Evolutionary conservation across 2,113 vertebrate genomes (phyloP), one percentile per base, ranked within the genome.

Genomic region (Pangasianodon gigas): DNA sequence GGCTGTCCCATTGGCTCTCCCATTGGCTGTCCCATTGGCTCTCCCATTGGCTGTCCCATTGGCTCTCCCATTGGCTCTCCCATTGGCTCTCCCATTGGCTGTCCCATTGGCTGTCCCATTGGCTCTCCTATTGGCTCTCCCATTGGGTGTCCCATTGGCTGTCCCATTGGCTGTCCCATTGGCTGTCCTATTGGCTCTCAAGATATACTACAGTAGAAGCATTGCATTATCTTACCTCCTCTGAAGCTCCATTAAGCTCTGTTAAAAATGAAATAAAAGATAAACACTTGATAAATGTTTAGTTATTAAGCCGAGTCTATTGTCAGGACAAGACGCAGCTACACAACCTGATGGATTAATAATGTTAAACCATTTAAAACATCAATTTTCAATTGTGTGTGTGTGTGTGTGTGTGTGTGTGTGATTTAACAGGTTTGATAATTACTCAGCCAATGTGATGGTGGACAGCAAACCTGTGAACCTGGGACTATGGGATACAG

Each of bases 401-500:
- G 62, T 83, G 24, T 89, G 71, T 37, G 71, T 75, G 37, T 80
- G 77, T 80, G 24, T 80, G 6, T 83, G 32, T 89, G 41, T 83
- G 13, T 56, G 84, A 19, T 75, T 89, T 74, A 54, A 74, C 82
- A 98, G 97, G 90, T 98, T 98, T 90, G 97, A 98, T 95, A 98
- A 98, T 95, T 98, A 98, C 88, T 98, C 97, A 91, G 97, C 97
- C 91, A 98, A 98, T 95, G 97, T 98, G 84, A 98, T 98, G 97
- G 97, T 98, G 84, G 97, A 98, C 95, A 97, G 97, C 21, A 98
- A 98, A 91, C 97, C 97, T 0, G 97, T 98, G 69, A 98, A 98
- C 69, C 95, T 98, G 94, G 97, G 97, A 26, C 94, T 98, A 9
- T 98, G 97, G 97, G 97, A 98, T 93, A 98, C 97, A 3, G 97